Conservation (phyloP, 2,797 vertebrate species). For the Corythornis leucogaster region DNA sequence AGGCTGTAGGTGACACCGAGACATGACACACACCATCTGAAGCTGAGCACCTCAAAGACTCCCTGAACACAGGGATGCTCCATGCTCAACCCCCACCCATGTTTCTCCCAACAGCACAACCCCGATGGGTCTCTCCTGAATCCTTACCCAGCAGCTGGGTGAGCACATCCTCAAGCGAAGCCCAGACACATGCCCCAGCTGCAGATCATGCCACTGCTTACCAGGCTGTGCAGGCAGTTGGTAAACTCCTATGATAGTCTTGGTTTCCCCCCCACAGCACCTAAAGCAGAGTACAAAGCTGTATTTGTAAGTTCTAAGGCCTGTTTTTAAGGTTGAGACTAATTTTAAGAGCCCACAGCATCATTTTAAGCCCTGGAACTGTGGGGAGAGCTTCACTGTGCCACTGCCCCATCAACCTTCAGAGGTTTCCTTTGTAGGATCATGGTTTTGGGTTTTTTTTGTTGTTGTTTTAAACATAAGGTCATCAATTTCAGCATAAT, state of each 20-base stretch:
- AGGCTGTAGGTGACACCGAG: neutral
- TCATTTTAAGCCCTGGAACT: neutral
- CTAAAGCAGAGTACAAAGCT: neutral
- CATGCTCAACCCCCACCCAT: accelerated
- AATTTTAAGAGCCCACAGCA: neutral
- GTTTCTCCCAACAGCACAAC: neutral
- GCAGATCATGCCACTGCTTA: neutral
- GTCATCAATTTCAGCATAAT: neutral
- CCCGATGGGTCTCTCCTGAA: neutral
- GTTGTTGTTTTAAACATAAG: neutral
- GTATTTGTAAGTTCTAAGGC: neutral
- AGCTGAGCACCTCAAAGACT: neutral
- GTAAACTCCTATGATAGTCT: neutral
- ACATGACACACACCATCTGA: accelerated
- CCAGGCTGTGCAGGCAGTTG: neutral
- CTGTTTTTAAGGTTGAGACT: neutral
- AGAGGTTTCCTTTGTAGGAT: neutral
- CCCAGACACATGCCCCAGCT: accelerated
- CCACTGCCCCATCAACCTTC: neutral
- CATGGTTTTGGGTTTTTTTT: neutral
- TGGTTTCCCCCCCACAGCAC: neutral
- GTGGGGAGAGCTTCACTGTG: neutral
- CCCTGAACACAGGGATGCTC: neutral
- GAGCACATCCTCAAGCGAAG: neutral
- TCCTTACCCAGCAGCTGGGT: neutral